Evolutionary conservation across 2,797 vertebrate species (phyloP).

Genomic region (Decapterus maruadsi): DNA sequence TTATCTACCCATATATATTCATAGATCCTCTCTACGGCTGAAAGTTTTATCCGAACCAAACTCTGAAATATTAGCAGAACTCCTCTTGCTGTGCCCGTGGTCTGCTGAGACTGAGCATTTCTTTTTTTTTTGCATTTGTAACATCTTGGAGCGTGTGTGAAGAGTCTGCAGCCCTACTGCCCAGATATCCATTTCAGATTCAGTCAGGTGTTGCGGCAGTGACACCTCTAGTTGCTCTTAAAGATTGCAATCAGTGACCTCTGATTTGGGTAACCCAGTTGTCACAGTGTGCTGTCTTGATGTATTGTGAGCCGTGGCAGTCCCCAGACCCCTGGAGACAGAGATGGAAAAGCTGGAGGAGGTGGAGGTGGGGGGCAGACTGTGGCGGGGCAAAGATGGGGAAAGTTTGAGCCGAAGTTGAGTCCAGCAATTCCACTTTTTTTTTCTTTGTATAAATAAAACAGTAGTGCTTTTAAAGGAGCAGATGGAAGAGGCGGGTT

Average conservation of each 20-base stretch:
- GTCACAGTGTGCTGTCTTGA: constrained; percentile 71
- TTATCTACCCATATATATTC: not conserved
- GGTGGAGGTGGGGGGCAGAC: constrained; percentile 10
- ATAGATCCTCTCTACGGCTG: constrained; percentile 9
- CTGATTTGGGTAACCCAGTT: constrained; percentile 78
- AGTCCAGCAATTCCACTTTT: constrained; percentile 59
- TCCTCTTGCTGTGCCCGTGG: constrained; percentile 4
- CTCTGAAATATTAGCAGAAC: constrained; percentile 13
- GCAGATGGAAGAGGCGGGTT: constrained; percentile 8
- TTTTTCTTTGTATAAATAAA: constrained; percentile 76
- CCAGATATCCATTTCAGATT: constrained; percentile 74
- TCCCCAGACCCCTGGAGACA: constrained; percentile 44
- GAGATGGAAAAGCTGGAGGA: constrained; percentile 58
- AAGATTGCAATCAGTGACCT: constrained; percentile 84
- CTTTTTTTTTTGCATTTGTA: constrained; percentile 41
- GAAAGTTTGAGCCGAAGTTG: constrained; percentile 46
- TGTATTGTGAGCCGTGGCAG: constrained; percentile 60
- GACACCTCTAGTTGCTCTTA: constrained; percentile 80
- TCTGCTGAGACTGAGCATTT: constrained; percentile 23
- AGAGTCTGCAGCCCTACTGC: constrained; percentile 43
- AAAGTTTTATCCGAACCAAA: constrained; percentile 28
- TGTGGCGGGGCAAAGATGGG: constrained; percentile 32
- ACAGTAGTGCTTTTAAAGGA: constrained; percentile 70
- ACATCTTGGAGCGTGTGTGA: constrained; percentile 25
- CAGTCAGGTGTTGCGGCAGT: constrained; percentile 72